Evolutionary conservation across 2,888 invertebrate genomes (phyloP).

Genomic region (Poecilobothrus nobilitatus): DNA sequence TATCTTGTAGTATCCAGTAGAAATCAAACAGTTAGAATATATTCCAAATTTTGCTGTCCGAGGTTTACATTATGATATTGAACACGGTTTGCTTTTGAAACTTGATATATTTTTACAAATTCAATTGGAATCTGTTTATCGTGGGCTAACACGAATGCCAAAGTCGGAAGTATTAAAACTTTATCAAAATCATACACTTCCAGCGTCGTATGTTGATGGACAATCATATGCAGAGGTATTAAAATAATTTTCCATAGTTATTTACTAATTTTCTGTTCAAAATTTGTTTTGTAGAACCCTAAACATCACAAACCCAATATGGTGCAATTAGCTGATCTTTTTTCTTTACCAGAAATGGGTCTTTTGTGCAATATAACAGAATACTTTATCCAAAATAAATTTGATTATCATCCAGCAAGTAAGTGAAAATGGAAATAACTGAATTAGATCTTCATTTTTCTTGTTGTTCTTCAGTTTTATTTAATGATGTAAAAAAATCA

Average conservation of each 20-base stretch:
- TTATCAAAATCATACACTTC: slow-evolving; percentile 79
- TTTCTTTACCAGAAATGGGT: slow-evolving; percentile 94
- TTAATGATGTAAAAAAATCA: slow-evolving; percentile 86
- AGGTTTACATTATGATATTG: slow-evolving; percentile 96
- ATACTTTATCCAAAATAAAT: slow-evolving; percentile 79
- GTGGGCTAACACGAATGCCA: slow-evolving; percentile 71
- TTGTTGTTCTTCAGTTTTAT: slow-evolving; percentile 50
- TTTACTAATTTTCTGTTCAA: neutral
- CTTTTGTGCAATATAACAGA: slow-evolving; percentile 88
- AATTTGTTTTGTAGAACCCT: slow-evolving; percentile 25
- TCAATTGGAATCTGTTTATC: slow-evolving; percentile 87
- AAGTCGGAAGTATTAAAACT: slow-evolving; percentile 76
- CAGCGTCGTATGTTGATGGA: slow-evolving; percentile 79
- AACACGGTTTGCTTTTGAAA: slow-evolving; percentile 86
- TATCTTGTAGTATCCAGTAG: slow-evolving; percentile 69
- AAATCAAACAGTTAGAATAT: slow-evolving; percentile 71
- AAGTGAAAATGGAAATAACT: neutral
- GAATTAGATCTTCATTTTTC: no score
- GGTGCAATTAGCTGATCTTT: slow-evolving; percentile 92
- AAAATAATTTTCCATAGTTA: neutral
- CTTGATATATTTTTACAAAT: slow-evolving; percentile 95
- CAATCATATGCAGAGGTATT: slow-evolving; percentile 60
- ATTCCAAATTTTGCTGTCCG: slow-evolving; percentile 90
- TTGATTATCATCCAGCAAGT: slow-evolving; percentile 88
- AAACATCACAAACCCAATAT: slow-evolving; percentile 52